phyloP scores from a whole-genome alignment of 1,140 invertebrate species.

The Contarinia nasturtii region DNA sequence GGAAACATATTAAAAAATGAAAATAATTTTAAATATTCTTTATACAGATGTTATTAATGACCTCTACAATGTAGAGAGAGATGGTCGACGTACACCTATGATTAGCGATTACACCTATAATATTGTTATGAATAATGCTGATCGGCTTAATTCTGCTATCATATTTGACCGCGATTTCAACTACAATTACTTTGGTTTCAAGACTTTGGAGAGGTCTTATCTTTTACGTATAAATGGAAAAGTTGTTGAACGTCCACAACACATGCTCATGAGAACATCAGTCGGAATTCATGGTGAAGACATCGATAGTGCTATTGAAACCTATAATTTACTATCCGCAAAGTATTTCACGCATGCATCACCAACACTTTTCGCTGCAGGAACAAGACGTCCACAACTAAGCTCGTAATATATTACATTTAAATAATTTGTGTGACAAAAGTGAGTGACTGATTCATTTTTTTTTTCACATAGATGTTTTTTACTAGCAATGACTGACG shows the following conservation, averaged over 20 bases:
- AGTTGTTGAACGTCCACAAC: constrained; percentile 86
- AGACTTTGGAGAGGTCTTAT: constrained; percentile 90
- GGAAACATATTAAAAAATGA: background rate
- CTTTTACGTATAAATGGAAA: constrained; percentile 79
- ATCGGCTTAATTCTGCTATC: constrained; percentile 74
- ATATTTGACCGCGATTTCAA: constrained; percentile 90
- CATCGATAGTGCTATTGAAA: constrained; percentile 61
- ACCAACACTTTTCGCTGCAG: constrained; percentile 60
- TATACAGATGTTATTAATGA: constrained; percentile 68
- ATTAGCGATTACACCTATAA: constrained; percentile 62
- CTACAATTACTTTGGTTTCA: constrained; percentile 96
- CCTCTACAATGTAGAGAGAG: constrained; percentile 56
- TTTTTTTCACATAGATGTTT: too few species aligned
- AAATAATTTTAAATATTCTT: background rate
- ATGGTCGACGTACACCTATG: constrained; percentile 55
- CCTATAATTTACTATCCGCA: constrained; percentile 54
- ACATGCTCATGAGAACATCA: constrained; percentile 91
- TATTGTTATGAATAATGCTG: constrained; percentile 69
- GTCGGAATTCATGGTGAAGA: constrained; percentile 87
- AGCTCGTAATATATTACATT: too few species aligned
- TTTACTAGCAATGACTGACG: constrained; percentile 43
- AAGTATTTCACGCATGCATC: constrained; percentile 67
- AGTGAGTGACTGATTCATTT: too few species aligned
- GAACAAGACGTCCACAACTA: constrained; percentile 44
- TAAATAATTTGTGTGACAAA: too few species aligned